Evolutionary conservation across 2,888 invertebrate genomes (phyloP), one percentile per base, ranked within the genome.

Genomic region (Drosophila nr. medialis): DNA sequence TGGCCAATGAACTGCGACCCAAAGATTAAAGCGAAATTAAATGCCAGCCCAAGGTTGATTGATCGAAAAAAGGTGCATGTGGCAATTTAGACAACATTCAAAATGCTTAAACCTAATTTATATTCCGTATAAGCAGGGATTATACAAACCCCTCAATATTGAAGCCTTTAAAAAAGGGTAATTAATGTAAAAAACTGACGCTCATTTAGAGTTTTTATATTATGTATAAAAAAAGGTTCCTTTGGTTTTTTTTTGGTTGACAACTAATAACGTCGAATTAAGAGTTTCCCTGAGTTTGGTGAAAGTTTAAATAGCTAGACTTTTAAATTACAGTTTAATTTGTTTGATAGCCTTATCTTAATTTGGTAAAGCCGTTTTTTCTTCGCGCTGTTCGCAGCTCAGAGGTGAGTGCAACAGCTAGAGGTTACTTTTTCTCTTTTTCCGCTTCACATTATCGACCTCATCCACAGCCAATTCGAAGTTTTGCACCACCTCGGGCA

Each of bases 391-490:
- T 64, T 30, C 42, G 30, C 66, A 13, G 27, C 59, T 76, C 62
- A 86, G 64, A 83, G 77, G 69, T 79, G 80, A 63, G 66, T 85
- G 80, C 89, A 91, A 84, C 86, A 88, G 85, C 89, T 90, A 91
- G 32, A 91, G 88, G 79, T 90, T 91, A 48, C 89, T 91, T 88
- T 90, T 91, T 80, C 83, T 85, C 79, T 91, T 91, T 55, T 80
- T 88, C 0, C 78, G 72, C 83, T 90, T 89, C 3, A 77, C 68
- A 54, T 81, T 85, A 67, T 87, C 80, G 1, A 80, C 66, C 29
- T 83, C 82, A 42, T 80, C 76, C 34, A 83, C 86, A 6, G 74
- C 70, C 6, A 86, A 53, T 1, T 78, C 75, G 18, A 89, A 87
- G 6, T 86, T 64, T 32, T 83, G 68, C 49, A 84, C 69, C 15